A percentile compares a stretch with the other conserved stretches of the same genome.
Conservation (phyloP, 1,140 invertebrate genomes). For the Hypothenemus hampei region DNA sequence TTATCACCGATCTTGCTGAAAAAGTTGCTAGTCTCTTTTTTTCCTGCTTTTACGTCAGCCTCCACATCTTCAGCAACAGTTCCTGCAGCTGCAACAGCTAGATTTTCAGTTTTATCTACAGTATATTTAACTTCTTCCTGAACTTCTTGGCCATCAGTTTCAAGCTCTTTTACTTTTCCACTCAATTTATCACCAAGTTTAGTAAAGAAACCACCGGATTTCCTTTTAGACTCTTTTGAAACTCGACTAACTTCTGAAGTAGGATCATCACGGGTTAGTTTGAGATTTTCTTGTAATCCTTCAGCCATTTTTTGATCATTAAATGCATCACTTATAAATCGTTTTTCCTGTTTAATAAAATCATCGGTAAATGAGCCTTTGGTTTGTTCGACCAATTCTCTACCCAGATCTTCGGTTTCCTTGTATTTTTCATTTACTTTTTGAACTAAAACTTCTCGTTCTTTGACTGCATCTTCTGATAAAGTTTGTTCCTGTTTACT, state of each 20-base stretch:
- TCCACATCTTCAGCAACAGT: neutral
- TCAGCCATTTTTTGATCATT: too few species aligned
- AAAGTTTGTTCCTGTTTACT: slow-evolving; percentile 15
- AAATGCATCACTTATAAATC: too few species aligned
- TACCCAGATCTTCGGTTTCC: slow-evolving; percentile 21
- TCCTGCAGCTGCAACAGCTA: neutral
- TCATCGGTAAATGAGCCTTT: neutral
- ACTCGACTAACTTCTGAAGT: too few species aligned
- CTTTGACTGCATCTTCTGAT: slow-evolving; percentile 2
- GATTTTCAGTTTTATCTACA: neutral
- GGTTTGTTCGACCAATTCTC: slow-evolving; percentile 10
- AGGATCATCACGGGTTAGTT: too few species aligned
- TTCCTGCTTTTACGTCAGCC: neutral
- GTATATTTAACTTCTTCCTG: neutral
- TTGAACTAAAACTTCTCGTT: slow-evolving; percentile 17
- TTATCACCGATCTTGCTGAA: neutral
- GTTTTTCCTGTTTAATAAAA: neutral
- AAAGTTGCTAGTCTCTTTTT: neutral
- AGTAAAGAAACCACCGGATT: slow-evolving; percentile 17
- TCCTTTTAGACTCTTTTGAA: slow-evolving; percentile 3
- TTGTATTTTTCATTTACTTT: slow-evolving; percentile 30
- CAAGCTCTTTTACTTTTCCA: slow-evolving; percentile 21
- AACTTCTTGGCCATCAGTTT: neutral
- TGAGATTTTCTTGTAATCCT: too few species aligned
- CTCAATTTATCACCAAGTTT: slow-evolving; percentile 24